A percentile compares a stretch with the other conserved stretches of the same genome.
Evolutionary conservation across 2,113 vertebrate species (phyloP).

Genomic region (Muscicapa adusta): DNA sequence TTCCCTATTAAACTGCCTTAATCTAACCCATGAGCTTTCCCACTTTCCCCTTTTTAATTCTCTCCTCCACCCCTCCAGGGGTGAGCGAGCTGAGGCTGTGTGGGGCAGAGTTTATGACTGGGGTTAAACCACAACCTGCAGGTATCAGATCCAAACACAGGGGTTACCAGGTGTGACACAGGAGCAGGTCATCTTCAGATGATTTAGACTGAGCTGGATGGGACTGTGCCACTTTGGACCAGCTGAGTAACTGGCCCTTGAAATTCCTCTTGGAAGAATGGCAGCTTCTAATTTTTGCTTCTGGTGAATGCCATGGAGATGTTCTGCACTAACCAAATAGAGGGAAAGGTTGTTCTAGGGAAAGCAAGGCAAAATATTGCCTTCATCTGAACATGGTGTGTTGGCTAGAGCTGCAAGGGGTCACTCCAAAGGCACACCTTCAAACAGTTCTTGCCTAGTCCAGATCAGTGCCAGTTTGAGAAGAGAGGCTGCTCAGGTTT

Average conservation of each 20-base stretch:
- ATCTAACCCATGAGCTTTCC: neutral
- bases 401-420: neutral
- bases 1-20: neutral
- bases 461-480: neutral
- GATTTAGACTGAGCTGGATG: neutral
- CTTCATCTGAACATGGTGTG: neutral
- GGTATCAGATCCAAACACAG: neutral
- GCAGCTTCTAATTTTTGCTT: neutral
- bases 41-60: neutral
- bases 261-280: neutral
- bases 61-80: neutral
- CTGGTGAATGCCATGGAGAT: neutral
- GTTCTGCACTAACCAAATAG: neutral
- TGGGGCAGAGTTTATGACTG: neutral
- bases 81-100: accelerated
- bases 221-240: neutral
- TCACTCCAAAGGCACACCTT: neutral
- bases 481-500: neutral
- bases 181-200: neutral
- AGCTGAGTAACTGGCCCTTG: neutral
- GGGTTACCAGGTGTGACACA: neutral
- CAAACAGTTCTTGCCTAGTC: neutral
- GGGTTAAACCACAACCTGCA: neutral
- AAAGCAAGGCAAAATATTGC: neutral
- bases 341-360: neutral